Conservation (phyloP, 1,140 invertebrate species). For the Sminthurinus signatus region DNA sequence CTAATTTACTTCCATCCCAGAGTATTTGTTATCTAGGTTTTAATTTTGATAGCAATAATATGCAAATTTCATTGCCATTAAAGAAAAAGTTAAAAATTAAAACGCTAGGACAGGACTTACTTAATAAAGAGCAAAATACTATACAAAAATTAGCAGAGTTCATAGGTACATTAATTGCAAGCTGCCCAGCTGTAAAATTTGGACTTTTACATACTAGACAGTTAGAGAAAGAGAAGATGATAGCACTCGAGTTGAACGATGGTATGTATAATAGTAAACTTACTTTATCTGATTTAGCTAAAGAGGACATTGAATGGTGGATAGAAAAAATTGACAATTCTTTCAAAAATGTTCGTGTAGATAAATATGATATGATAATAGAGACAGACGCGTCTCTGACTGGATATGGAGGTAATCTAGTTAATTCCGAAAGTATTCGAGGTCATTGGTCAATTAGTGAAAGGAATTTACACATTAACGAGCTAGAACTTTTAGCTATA, state of each 20-base stretch:
- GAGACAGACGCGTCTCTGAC: slow-evolving; percentile 10
- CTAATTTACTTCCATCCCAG: neutral
- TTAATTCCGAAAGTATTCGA: neutral
- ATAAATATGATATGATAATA: neutral
- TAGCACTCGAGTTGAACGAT: neutral
- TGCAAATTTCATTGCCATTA: neutral
- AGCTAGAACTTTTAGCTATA: slow-evolving; percentile 9
- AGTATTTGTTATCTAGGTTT: slow-evolving; percentile 13
- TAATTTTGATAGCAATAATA: neutral
- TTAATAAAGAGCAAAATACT: neutral
- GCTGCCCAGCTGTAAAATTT: neutral
- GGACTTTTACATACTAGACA: neutral
- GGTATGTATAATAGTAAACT: neutral
- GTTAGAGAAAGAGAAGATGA: neutral
- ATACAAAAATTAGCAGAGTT: slow-evolving; percentile 13
- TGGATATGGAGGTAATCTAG: neutral
- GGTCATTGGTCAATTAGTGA: slow-evolving; percentile 6
- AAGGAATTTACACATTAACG: slow-evolving; percentile 6
- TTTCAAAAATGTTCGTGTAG: neutral
- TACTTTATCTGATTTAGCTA: neutral
- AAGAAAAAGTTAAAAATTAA: too few relatives aligned
- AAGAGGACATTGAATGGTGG: slow-evolving; percentile 14
- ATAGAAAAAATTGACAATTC: neutral
- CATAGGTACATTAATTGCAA: slow-evolving; percentile 15
- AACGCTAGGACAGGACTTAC: neutral